Evolutionary conservation across 2,888 invertebrate species (phyloP).

Genomic region (Dromius quadrimaculatus): DNA sequence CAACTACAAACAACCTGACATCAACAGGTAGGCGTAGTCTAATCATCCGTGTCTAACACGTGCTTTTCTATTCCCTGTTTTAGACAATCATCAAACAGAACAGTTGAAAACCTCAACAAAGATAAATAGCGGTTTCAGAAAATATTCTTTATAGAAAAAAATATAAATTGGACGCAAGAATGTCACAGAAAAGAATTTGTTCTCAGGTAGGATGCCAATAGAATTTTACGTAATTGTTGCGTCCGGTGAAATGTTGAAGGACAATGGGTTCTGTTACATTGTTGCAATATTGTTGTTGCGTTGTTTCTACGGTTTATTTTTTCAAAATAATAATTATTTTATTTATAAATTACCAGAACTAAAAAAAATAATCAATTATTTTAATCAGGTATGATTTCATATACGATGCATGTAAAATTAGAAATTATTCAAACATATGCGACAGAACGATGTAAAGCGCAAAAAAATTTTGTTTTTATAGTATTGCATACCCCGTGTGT

Average conservation of each 20-base stretch:
- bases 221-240: constrained; percentile 22
- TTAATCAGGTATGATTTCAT: too few species aligned
- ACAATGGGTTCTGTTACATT: constrained; percentile 36
- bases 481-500: too few species aligned
- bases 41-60: not conserved
- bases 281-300: constrained; percentile 5
- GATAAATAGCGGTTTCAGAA: not conserved
- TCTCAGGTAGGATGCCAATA: constrained; percentile 19
- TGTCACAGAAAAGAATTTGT: constrained; percentile 27
- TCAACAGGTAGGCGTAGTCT: constrained; percentile 18
- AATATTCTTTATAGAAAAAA: constrained; percentile 21
- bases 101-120: constrained; percentile 12
- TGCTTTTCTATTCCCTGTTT: constrained; percentile 5
- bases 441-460: too few species aligned
- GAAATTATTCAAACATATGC: too few species aligned
- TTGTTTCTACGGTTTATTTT: too few species aligned
- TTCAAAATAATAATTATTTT: too few species aligned
- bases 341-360: too few species aligned
- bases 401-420: too few species aligned
- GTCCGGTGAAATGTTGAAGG: constrained; percentile 16
- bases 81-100: constrained; percentile 5
- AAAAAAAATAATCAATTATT: too few species aligned
- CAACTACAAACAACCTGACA: not conserved
- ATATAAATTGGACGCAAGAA: constrained; percentile 15
- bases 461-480: too few species aligned